Conservation (phyloP, 1,140 invertebrate species). For the Anoplophora glabripennis region DNA sequence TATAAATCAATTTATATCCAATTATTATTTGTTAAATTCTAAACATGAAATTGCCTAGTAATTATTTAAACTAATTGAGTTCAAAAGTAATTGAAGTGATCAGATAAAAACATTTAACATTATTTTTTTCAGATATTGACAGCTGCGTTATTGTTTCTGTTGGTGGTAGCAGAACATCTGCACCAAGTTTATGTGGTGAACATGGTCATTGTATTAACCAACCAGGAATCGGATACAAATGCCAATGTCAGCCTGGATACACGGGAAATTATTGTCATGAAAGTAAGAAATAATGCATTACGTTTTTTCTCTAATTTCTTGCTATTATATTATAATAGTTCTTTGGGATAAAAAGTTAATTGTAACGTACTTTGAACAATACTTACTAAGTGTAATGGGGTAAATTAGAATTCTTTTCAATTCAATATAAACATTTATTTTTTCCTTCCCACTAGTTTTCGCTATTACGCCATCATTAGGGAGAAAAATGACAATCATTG, state of each 20-base stretch:
- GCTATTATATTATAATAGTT: background rate
- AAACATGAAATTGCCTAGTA: too few relatives aligned
- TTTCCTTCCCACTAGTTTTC: too few relatives aligned
- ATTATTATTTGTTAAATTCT: too few relatives aligned
- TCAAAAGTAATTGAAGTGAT: too few relatives aligned
- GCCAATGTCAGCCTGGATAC: slow-evolving; percentile 75
- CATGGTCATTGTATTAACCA: slow-evolving; percentile 73
- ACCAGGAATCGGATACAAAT: slow-evolving; percentile 61
- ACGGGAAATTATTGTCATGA: slow-evolving; percentile 73
- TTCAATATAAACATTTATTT: too few relatives aligned
- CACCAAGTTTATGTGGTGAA: slow-evolving; percentile 65
- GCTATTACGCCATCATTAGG: too few relatives aligned
- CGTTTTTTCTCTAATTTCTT: background rate
- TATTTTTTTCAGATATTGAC: slow-evolving; percentile 46
- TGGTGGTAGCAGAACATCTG: slow-evolving; percentile 42
- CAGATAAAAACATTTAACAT: too few relatives aligned
- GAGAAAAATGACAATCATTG: too few relatives aligned
- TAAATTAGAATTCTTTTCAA: too few relatives aligned
- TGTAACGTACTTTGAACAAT: background rate
- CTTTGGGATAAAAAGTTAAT: background rate
- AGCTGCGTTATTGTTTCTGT: slow-evolving; percentile 54
- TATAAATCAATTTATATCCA: too few relatives aligned
- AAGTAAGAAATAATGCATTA: slow-evolving; percentile 52
- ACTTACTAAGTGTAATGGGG: too few relatives aligned
- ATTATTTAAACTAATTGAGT: too few relatives aligned